Base-by-base conservation (phyloP, 1,140 invertebrate species). In the Metaphire vulgaris region DNA sequence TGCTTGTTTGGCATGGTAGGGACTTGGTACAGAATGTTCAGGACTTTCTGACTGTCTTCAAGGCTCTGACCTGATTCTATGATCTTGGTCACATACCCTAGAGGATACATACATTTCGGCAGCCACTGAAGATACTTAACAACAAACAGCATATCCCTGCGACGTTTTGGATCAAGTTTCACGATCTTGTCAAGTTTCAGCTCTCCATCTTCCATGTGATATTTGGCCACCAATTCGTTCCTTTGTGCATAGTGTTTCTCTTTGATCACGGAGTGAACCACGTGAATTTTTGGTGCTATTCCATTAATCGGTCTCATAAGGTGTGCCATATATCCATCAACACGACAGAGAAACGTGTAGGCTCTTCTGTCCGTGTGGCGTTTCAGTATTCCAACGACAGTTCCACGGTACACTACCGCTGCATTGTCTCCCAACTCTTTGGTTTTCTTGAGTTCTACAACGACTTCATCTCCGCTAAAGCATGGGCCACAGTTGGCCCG, bases 101-200 rank as follows among this genome's bases (percentile, higher is more conserved):
- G 64, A 12, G 85, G 83, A 31, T 79, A 79, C 28, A 78, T 75
- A 29, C 81, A 78, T 2, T 74, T 76, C 33, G 76, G 76, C 41
- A 82, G 76, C 83, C 82, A 86, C 21, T 81, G 81, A 56, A 85
- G 33, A 75, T 82, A 84, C 14, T 80, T 76, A n/a, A 84, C 83
- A 15, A 84, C 77, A 81, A 84, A 85, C 34, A 85, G 69, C 41
- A 82, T 81, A 2, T 76, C 76, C 26, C 75, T 33, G 31, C 74
- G 74, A 15, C 81, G 69, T 1, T 71, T 32, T 0, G 76, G 75
- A 68, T 81, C 75, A 29, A 85, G 72, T 34, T 80, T 80, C 66
- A 81, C 82, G 72, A 80, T 80, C 29, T 81, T 79, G 73, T 79
- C 79, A 41, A 83, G 80, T 34, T 69, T 69, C 2, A 85, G 65